phyloP scores from a whole-genome alignment of 2,797 vertebrate species.

The Hypotaenidia philippensis region DNA sequence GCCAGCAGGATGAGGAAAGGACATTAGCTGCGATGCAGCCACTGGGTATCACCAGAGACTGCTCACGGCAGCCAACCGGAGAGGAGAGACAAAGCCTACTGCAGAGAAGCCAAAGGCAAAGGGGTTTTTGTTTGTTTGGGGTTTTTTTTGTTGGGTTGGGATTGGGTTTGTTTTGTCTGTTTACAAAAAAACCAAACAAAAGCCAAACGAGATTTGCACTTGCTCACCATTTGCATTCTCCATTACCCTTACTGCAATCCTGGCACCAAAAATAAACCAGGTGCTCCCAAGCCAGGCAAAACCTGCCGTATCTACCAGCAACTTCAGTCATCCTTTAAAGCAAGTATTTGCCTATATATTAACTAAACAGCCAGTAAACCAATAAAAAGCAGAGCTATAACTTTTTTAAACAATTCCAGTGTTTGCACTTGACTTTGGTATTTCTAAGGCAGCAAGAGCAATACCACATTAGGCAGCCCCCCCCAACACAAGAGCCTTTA shows the following conservation, averaged over 20 bases:
- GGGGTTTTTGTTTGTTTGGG: no score
- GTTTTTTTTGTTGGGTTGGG: no score
- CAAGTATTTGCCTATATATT: background rate
- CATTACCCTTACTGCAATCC: rapidly evolving
- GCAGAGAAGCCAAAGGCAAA: background rate
- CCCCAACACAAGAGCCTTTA: rapidly evolving
- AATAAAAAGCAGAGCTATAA: background rate
- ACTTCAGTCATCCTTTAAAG: background rate
- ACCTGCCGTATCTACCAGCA: background rate
- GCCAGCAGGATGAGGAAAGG: background rate
- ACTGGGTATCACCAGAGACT: rapidly evolving
- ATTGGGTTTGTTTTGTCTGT: no score
- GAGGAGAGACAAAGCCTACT: background rate
- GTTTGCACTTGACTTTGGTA: background rate
- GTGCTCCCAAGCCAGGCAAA: background rate
- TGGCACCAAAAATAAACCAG: background rate
- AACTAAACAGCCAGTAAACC: background rate
- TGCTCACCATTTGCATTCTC: background rate
- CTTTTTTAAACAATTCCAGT: background rate
- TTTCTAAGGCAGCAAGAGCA: background rate
- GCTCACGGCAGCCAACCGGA: background rate
- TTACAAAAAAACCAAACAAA: background rate
- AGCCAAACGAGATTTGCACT: background rate
- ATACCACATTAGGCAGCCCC: background rate
- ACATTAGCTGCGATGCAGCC: background rate